phyloP scores from a whole-genome alignment of 1,140 invertebrate species.

The Sweltsa coloradensis region DNA sequence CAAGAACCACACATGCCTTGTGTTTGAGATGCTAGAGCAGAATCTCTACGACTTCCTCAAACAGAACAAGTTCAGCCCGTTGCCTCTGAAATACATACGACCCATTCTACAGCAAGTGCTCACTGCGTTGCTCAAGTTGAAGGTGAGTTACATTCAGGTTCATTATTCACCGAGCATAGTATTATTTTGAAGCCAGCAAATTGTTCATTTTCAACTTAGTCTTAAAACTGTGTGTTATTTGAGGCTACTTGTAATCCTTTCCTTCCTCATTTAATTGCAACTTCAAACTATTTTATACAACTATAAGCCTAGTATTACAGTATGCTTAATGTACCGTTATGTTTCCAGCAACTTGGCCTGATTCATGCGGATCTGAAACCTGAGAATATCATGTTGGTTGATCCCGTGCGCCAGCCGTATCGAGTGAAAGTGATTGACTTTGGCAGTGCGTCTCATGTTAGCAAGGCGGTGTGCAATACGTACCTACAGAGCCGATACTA shows the following conservation, averaged over 20 bases:
- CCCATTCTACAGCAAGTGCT: conserved; percentile 98
- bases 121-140: conserved; percentile 94
- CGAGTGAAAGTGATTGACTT: conserved; percentile 98
- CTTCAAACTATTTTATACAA: too few relatives aligned
- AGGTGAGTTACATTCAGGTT: conserved; percentile 55
- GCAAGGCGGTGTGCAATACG: conserved; percentile 98
- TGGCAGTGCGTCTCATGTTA: conserved; percentile 96
- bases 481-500: conserved; percentile 99
- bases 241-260: background rate
- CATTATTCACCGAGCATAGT: too few relatives aligned
- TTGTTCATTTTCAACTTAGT: too few relatives aligned
- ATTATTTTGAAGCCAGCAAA: too few relatives aligned
- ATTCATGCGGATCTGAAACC: conserved; percentile 99
- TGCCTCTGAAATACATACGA: conserved; percentile 95
- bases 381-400: conserved; percentile 99
- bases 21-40: conserved; percentile 99
- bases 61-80: conserved; percentile 97
- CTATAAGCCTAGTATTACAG: background rate
- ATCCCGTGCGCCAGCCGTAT: conserved; percentile 93
- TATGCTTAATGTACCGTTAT: conserved; percentile 24
- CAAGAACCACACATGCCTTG: conserved; percentile 98
- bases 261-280: background rate
- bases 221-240: too few relatives aligned
- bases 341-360: conserved; percentile 81
- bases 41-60: conserved; percentile 99